phyloP scores from a whole-genome alignment of 2,113 vertebrate genomes.

The Ictidomys tridecemlineatus region DNA sequence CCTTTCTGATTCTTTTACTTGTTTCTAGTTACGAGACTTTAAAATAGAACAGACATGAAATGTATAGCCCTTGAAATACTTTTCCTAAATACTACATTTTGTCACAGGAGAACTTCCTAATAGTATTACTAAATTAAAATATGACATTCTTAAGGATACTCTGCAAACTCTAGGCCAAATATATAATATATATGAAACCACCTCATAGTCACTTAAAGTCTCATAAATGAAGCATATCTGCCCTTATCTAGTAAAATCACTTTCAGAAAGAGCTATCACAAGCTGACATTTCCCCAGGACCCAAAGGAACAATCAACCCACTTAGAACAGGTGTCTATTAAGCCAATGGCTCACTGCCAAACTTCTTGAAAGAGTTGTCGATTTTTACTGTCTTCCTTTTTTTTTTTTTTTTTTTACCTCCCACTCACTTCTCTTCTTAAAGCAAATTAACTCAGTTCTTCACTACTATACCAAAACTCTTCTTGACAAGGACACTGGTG shows the following conservation, averaged over 20 bases:
- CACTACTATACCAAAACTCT: background rate
- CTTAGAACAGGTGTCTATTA: slow-evolving; percentile 58
- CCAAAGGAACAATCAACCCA: slow-evolving; percentile 10
- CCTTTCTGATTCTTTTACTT: background rate
- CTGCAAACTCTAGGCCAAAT: slow-evolving; percentile 45
- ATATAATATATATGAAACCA: background rate
- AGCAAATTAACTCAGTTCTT: background rate
- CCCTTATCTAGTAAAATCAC: slow-evolving; percentile 33
- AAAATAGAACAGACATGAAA: background rate
- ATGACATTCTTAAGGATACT: background rate
- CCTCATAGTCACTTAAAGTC: slow-evolving; percentile 22
- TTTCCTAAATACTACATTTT: slow-evolving; percentile 15
- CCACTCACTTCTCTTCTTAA: background rate
- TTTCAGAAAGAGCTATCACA: background rate
- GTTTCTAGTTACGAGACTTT: background rate
- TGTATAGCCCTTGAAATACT: background rate
- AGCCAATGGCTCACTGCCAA: slow-evolving; percentile 14
- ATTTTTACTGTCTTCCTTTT: background rate
- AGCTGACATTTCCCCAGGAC: slow-evolving; percentile 29
- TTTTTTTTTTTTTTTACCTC: background rate
- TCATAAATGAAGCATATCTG: slow-evolving; percentile 45
- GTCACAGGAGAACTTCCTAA: background rate
- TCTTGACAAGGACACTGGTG: background rate
- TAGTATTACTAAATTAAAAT: slow-evolving; percentile 2
- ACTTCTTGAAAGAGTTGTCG: slow-evolving; percentile 8